phyloP scores from a whole-genome alignment of 2,888 invertebrate genomes.

The Clostera curtula region DNA sequence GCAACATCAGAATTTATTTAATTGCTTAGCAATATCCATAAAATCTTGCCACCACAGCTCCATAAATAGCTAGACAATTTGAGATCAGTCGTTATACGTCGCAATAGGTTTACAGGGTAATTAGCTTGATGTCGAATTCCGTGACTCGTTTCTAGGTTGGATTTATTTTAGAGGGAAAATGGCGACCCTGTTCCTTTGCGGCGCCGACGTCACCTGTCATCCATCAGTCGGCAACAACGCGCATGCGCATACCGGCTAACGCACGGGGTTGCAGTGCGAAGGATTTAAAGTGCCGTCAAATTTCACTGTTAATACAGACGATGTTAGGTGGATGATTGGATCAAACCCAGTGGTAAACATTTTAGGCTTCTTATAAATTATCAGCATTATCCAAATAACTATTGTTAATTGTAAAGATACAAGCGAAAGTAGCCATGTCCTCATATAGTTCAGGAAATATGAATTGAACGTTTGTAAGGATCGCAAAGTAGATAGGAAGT shows the following conservation, averaged over 20 bases:
- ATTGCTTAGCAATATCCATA: neutral
- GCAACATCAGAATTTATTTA: too few relatives aligned
- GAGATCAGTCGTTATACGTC: slow-evolving; percentile 32
- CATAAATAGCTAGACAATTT: slow-evolving; percentile 12
- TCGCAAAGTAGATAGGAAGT: too few relatives aligned
- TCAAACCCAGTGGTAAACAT: too few relatives aligned
- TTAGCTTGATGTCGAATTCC: slow-evolving; percentile 15
- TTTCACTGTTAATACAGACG: too few relatives aligned
- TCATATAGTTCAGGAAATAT: too few relatives aligned
- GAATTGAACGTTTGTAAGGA: too few relatives aligned
- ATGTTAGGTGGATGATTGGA: too few relatives aligned
- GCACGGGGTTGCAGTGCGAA: slow-evolving; percentile 26
- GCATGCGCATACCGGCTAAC: slow-evolving; percentile 51
- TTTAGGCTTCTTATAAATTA: too few relatives aligned
- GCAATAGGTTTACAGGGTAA: slow-evolving; percentile 27
- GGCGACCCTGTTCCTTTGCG: slow-evolving; percentile 36
- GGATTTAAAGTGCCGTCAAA: too few relatives aligned
- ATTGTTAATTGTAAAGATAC: too few relatives aligned
- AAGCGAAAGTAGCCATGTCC: too few relatives aligned
- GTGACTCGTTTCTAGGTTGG: slow-evolving; percentile 31
- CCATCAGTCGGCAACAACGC: slow-evolving; percentile 70
- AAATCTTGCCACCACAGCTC: neutral
- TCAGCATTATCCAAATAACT: too few relatives aligned
- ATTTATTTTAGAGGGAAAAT: slow-evolving; percentile 35
- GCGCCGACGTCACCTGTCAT: slow-evolving; percentile 66